Conservation (phyloP, 2,113 vertebrate genomes). For the Baryphthengus martii region DNA sequence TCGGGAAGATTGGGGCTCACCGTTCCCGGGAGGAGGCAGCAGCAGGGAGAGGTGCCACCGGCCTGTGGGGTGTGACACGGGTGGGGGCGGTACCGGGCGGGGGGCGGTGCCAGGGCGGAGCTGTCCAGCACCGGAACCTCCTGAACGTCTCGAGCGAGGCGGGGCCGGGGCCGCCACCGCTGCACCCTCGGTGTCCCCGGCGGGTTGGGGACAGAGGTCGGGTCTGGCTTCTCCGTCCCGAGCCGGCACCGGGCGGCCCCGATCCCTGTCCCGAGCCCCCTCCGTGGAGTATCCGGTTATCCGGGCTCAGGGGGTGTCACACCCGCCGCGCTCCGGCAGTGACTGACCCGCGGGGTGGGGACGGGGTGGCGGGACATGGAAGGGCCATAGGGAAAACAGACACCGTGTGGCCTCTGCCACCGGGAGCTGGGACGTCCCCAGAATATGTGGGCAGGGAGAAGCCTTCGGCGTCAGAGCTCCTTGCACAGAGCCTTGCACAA, state of each 20-base stretch:
- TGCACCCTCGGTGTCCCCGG: background rate
- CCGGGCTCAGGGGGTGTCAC: background rate
- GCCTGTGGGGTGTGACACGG: background rate
- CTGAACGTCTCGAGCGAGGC: background rate
- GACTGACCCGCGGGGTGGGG: too few species aligned
- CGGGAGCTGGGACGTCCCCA: background rate
- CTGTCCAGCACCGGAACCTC: slow-evolving; percentile 31
- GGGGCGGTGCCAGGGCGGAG: background rate
- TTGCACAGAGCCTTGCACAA: too few species aligned
- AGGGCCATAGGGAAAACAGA: background rate
- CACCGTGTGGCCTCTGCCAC: background rate
- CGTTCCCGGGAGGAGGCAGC: background rate
- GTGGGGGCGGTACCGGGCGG: background rate
- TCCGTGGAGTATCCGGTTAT: too few species aligned
- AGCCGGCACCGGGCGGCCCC: background rate
- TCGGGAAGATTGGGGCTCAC: background rate
- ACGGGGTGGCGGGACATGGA: too few species aligned
- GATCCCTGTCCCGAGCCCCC: background rate
- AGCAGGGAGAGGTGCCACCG: background rate
- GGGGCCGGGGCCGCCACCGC: background rate
- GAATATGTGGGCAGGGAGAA: background rate
- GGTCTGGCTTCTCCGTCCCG: background rate
- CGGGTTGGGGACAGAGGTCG: background rate
- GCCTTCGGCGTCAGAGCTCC: background rate
- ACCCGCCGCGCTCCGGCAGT: background rate